Percentiles rank a stretch among this genome's conserved stretches.
phyloP scores from a whole-genome alignment of 1,140 invertebrate genomes.

The Caerostris darwini region DNA sequence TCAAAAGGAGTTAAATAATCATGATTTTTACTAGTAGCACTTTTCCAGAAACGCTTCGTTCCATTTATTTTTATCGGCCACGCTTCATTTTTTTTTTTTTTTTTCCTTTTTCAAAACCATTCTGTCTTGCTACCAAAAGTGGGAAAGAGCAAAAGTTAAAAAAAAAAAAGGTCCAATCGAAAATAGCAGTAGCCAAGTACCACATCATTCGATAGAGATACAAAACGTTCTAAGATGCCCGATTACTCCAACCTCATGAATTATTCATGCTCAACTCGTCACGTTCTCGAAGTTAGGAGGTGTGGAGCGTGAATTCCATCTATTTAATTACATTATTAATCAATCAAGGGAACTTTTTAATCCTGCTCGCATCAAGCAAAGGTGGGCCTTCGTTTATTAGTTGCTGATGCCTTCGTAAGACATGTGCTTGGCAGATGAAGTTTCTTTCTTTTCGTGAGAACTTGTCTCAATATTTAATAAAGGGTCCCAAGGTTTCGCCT shows the following conservation, averaged over 20 bases:
- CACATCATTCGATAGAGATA: neutral
- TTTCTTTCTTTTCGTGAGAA: neutral
- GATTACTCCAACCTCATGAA: conserved; percentile 22
- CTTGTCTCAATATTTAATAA: conserved; percentile 29
- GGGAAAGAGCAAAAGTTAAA: no score
- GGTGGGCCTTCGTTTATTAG: neutral
- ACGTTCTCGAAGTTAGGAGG: neutral
- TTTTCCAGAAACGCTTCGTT: no score
- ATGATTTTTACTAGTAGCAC: no score
- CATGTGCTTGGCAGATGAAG: neutral
- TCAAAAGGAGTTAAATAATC: no score
- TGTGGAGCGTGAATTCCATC: neutral
- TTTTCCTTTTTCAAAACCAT: no score
- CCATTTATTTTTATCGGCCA: no score
- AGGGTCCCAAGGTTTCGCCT: neutral
- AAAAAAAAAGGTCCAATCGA: no score
- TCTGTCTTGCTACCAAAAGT: no score
- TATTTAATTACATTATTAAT: conserved; percentile 60
- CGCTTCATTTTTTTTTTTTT: no score
- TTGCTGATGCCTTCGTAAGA: neutral
- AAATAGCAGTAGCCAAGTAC: neutral
- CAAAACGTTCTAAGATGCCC: conserved; percentile 31
- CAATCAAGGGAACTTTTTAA: conserved; percentile 48
- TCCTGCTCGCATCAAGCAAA: neutral
- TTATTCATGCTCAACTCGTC: conserved; percentile 36